Percentiles rank a stretch among this genome's conserved stretches.
phyloP scores from a whole-genome alignment of 2,113 vertebrate genomes.

The Castor canadensis region DNA sequence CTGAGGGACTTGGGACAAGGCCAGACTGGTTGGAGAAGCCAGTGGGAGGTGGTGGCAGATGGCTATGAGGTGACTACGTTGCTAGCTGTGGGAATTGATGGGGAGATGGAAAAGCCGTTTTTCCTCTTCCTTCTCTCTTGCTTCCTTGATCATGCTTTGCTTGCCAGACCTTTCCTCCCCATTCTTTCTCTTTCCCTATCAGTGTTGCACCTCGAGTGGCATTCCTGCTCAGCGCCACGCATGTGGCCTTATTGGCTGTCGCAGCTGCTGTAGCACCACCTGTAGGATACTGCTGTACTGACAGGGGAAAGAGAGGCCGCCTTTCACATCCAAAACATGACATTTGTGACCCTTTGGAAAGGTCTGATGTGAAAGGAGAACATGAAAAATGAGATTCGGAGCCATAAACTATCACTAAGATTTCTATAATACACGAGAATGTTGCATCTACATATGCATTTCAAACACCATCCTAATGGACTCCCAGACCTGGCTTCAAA shows the following conservation, averaged over 20 bases:
- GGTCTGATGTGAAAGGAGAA: neutral
- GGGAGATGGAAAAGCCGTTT: neutral
- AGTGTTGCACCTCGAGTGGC: neutral
- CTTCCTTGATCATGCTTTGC: neutral
- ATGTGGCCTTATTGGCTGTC: neutral
- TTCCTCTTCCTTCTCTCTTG: neutral
- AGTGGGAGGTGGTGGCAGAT: neutral
- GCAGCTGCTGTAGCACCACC: neutral
- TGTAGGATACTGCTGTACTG: neutral
- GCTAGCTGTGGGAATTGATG: neutral
- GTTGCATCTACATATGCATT: neutral
- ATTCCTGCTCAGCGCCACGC: neutral
- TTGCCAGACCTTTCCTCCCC: neutral
- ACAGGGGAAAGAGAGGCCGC: neutral
- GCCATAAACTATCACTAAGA: neutral
- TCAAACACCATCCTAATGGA: neutral
- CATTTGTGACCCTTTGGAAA: neutral
- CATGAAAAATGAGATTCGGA: neutral
- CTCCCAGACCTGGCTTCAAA: neutral
- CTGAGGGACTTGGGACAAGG: neutral
- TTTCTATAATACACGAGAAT: neutral
- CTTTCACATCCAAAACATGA: neutral
- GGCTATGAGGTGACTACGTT: neutral
- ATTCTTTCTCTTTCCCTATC: neutral
- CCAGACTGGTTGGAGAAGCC: neutral